These are phyloP conservation scores for Laspeyria flexula DNA, from an alignment of 2,888 invertebrate species.

Conservation along the genomic window DNA sequence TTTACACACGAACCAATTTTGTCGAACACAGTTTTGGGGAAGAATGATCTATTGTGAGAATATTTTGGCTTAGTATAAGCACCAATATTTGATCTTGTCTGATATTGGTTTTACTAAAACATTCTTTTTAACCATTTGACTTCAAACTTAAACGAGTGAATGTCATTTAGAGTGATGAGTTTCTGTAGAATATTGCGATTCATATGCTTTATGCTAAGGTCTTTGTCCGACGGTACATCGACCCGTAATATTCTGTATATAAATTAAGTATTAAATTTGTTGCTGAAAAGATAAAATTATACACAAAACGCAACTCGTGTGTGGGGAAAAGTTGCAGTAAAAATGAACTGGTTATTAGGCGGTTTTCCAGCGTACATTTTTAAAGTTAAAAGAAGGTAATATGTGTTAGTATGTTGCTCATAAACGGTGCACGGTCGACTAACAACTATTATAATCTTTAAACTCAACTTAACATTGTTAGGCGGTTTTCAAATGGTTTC, in stretches of 20 bases:
- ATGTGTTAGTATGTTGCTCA: slow-evolving; percentile 16
- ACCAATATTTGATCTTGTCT: slow-evolving; percentile 38
- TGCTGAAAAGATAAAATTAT: slow-evolving; percentile 13
- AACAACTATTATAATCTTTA: slow-evolving; percentile 33
- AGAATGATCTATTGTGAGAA: slow-evolving; percentile 46
- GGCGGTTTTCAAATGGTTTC: slow-evolving; percentile 21
- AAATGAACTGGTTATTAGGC: background rate
- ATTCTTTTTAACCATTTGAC: slow-evolving; percentile 22
- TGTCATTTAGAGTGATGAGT: background rate
- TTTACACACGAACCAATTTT: slow-evolving; percentile 60
- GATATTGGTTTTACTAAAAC: slow-evolving; percentile 21
- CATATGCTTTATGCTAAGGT: slow-evolving; percentile 12
- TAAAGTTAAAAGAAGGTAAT: slow-evolving; percentile 18
- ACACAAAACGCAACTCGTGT: background rate
- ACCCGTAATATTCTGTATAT: slow-evolving; percentile 13
- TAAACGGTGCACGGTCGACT: slow-evolving; percentile 5
- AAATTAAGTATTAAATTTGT: slow-evolving; percentile 12
- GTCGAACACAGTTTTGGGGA: slow-evolving; percentile 42
- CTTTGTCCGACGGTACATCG: slow-evolving; percentile 16
- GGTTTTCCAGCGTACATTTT: slow-evolving; percentile 20
- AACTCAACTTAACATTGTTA: slow-evolving; percentile 25
- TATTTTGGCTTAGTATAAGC: slow-evolving; percentile 30
- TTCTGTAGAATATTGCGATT: slow-evolving; percentile 1
- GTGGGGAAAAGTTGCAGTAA: background rate
- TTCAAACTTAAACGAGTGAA: slow-evolving; percentile 9